Conservation (phyloP, 2,113 vertebrate genomes). For the Lycaon pictus region DNA sequence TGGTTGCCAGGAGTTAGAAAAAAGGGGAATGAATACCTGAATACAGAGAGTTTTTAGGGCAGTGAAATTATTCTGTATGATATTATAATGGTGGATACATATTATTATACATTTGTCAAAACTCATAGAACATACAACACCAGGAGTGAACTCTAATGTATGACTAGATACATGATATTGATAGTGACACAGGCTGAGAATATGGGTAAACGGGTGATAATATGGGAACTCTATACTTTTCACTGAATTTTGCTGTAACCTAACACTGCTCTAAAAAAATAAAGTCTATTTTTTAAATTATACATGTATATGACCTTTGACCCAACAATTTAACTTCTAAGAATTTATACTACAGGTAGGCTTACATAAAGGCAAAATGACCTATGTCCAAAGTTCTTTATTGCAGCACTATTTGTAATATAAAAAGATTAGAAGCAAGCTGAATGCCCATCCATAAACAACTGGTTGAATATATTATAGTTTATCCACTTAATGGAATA, state of each 20-base stretch:
- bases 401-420: background rate
- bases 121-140: background rate
- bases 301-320: background rate
- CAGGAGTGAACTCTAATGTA: background rate
- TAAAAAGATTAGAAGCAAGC: conserved; percentile 2
- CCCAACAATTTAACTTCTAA: conserved; percentile 12
- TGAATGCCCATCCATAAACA: background rate
- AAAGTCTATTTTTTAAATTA: background rate
- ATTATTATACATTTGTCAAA: background rate
- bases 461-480: background rate
- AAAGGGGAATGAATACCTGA: background rate
- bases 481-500: background rate
- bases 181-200: background rate
- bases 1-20: background rate
- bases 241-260: background rate
- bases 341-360: background rate
- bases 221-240: background rate
- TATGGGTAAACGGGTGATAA: background rate
- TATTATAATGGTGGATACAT: background rate
- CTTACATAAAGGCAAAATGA: background rate
- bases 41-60: background rate
- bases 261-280: conserved; percentile 26
- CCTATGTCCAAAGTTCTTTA: conserved; percentile 16
- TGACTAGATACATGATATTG: background rate
- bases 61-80: background rate